These are phyloP conservation scores for Acronicta aceris DNA, from an alignment of 2,888 invertebrate genomes.

Conservation along the genomic window DNA sequence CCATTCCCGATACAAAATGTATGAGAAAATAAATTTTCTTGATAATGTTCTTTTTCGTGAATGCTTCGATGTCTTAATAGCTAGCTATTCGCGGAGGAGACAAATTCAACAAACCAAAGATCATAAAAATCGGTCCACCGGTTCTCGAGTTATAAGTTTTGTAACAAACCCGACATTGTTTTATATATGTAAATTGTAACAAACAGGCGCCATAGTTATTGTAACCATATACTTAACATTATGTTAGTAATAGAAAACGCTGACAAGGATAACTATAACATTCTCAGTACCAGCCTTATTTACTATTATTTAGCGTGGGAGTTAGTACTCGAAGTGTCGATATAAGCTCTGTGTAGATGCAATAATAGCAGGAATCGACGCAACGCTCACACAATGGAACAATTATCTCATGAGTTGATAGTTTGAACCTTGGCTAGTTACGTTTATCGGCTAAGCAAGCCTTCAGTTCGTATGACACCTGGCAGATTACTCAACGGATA, in stretches of 20 bases:
- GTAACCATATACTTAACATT: no score
- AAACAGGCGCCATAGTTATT: no score
- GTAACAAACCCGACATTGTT: no score
- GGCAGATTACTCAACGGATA: conserved; percentile 25
- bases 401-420: conserved; percentile 44
- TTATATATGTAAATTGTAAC: no score
- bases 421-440: conserved; percentile 40
- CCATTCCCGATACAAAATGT: no score
- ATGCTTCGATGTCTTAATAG: no score
- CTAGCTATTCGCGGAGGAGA: no score
- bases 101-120: no score
- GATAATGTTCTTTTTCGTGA: no score
- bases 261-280: neutral
- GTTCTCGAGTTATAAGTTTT: no score
- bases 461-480: conserved; percentile 31
- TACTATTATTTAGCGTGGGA: conserved; percentile 21
- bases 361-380: conserved; percentile 13
- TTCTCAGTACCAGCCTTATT: neutral
- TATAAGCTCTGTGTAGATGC: conserved; percentile 27
- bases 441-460: conserved; percentile 29
- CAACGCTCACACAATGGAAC: conserved; percentile 43
- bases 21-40: no score
- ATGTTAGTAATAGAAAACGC: neutral
- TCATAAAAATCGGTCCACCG: no score
- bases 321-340: conserved; percentile 21